Base-by-base conservation (phyloP, 2,113 vertebrate genomes). In the Hippocampus barbouri region DNA sequence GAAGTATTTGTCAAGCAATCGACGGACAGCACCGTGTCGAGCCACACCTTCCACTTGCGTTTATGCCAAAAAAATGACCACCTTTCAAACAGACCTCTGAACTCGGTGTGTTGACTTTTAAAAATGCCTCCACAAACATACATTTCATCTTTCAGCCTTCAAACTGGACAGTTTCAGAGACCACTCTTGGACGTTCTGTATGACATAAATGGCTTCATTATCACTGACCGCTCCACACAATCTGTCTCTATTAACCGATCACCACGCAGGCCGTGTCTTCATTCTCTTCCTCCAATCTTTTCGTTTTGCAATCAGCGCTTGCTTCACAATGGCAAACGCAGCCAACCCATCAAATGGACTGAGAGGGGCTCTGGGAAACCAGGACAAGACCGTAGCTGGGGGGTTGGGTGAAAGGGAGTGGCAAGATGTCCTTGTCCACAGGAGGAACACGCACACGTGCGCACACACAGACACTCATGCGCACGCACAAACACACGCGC, bases 271-370 rank as follows among this genome's bases (percentile, higher is more conserved):
- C 30, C 72, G 76, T 69, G 70, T 85, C 62, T 82, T 80, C 82
- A 84, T 82, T 81, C 74, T 57, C 40, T 68, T 78, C 68, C 72
- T 71, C 65, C 66, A 66, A 66, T 66, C 66, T 70, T 75, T 73
- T 12, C 2, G 71, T 68, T 72, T 71, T 79, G 74, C 80, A 86
- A 90, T 87, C 85, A 85, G 73, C 65, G 73, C 71, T 68, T 87
- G 70, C 73, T 75, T 85, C 68, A 79, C 84, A 84, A 89, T 84
- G 73, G 78, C 71, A 74, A 62, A 77, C 59, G 49, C 73, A 76
- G 79, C 51, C 76, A 76, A 77, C 86, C 79, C 82, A 91, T 90
- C 87, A 91, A 88, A 72, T 49, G 69, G 75, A 70, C 25, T 53
- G 62, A 71, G 66, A 64, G 72, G 71, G 62, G 78, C 82, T 83